These are phyloP conservation scores for Burhinus bistriatus DNA, from an alignment of 2,113 vertebrate genomes.

Conservation along the genomic window DNA sequence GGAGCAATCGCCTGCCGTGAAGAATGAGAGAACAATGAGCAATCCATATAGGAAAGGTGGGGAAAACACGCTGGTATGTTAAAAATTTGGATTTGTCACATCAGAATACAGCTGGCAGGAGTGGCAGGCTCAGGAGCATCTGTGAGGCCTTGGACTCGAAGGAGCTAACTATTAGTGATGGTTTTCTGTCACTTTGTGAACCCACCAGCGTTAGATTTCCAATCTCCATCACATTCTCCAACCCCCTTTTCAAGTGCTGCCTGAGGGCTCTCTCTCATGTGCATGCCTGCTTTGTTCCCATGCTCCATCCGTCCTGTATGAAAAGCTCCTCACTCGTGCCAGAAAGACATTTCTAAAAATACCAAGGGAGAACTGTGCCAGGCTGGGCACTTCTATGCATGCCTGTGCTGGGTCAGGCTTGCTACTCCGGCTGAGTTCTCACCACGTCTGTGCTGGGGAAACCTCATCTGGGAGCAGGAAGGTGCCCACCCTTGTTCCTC, in stretches of 20 bases:
- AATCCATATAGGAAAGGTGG: background rate
- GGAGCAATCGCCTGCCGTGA: background rate
- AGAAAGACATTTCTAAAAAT: conserved; percentile 28
- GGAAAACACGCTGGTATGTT: background rate
- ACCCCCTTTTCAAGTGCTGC: background rate
- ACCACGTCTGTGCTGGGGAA: background rate
- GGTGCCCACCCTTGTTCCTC: background rate
- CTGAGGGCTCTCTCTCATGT: background rate
- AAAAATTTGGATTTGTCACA: conserved; percentile 39
- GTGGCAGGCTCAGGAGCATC: background rate
- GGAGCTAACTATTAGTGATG: background rate
- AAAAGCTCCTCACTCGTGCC: background rate
- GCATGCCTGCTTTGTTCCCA: conserved; percentile 29
- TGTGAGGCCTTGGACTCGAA: background rate
- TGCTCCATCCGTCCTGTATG: background rate
- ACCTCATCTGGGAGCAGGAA: background rate
- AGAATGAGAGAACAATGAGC: conserved; percentile 32
- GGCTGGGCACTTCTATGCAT: rapidly evolving
- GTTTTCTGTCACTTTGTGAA: background rate
- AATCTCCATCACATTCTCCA: background rate
- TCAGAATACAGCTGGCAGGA: conserved; percentile 14
- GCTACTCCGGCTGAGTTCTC: background rate
- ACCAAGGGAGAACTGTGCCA: background rate
- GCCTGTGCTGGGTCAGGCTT: background rate
- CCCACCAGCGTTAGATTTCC: background rate